phyloP scores from a whole-genome alignment of 2,113 vertebrate species.

The Loxodonta africana region DNA sequence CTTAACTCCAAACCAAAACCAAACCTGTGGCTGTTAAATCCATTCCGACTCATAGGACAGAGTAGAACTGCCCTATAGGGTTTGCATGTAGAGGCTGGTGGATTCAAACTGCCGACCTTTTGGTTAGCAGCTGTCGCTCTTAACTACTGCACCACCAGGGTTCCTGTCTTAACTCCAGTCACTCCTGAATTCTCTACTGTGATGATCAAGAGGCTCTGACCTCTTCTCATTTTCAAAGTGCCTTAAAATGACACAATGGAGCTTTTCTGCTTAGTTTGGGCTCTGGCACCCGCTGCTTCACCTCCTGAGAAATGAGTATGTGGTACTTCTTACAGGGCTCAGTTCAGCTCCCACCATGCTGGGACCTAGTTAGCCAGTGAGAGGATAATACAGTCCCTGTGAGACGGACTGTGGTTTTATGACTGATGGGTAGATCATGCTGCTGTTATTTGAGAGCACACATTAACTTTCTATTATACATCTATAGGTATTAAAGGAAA shows the following conservation, averaged over 20 bases:
- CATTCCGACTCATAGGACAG: no score
- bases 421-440: neutral
- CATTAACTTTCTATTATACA: slow-evolving; percentile 38
- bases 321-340: slow-evolving; percentile 44
- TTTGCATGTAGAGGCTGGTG: no score
- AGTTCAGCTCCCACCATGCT: neutral
- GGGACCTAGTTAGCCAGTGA: slow-evolving; percentile 18
- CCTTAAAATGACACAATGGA: slow-evolving; percentile 49
- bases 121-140: no score
- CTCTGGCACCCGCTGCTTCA: neutral
- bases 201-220: slow-evolving; percentile 41
- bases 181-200: slow-evolving; percentile 41
- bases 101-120: no score
- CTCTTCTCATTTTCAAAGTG: slow-evolving; percentile 62
- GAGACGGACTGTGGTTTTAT: neutral
- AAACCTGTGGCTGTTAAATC: no score
- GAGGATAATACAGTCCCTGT: neutral
- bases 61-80: no score
- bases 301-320: slow-evolving; percentile 53
- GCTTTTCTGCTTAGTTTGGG: slow-evolving; percentile 48
- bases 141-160: no score
- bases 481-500: slow-evolving; percentile 51
- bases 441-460: slow-evolving; percentile 48
- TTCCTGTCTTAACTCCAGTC: neutral
- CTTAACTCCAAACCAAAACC: neutral